Percentiles rank a stretch among this genome's conserved stretches.
Conservation (phyloP, 2,113 vertebrate genomes). For the Dasypus novemcinctus region DNA sequence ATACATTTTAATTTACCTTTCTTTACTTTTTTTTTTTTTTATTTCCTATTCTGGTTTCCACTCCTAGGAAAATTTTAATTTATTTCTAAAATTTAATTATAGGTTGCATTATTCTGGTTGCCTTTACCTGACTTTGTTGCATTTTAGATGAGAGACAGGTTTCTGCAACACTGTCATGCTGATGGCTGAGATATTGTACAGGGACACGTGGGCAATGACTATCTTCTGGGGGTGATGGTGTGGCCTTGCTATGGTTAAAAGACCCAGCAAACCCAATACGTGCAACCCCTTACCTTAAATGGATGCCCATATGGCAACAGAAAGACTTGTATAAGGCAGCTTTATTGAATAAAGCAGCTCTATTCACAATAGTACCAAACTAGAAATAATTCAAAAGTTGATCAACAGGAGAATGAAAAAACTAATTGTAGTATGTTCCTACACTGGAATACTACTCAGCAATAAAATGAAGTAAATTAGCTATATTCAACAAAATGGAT, state of each 20-base stretch:
- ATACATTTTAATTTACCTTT: not conserved
- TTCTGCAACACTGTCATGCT: not conserved
- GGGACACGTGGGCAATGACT: not conserved
- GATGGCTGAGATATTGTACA: not conserved
- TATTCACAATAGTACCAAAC: not conserved
- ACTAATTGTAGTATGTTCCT: not conserved
- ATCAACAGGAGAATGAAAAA: not conserved
- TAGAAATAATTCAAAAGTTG: not conserved
- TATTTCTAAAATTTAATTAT: not conserved
- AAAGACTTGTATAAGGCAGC: not conserved
- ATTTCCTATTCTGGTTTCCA: not conserved
- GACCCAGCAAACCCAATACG: not conserved
- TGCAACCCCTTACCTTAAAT: not conserved
- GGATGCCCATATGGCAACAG: not conserved
- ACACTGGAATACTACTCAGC: not conserved
- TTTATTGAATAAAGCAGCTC: not conserved
- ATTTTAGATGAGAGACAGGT: not conserved
- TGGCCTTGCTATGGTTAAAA: not conserved
- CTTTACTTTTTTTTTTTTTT: slow-evolving; percentile 11
- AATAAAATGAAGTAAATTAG: not conserved
- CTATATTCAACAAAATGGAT: not conserved
- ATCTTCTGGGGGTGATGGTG: not conserved
- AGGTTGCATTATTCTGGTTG: not conserved
- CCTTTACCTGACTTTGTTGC: not conserved
- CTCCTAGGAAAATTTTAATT: not conserved